A percentile compares a stretch with the other conserved stretches of the same genome.
phyloP scores from a whole-genome alignment of 2,113 vertebrate species.

The Ia io region DNA sequence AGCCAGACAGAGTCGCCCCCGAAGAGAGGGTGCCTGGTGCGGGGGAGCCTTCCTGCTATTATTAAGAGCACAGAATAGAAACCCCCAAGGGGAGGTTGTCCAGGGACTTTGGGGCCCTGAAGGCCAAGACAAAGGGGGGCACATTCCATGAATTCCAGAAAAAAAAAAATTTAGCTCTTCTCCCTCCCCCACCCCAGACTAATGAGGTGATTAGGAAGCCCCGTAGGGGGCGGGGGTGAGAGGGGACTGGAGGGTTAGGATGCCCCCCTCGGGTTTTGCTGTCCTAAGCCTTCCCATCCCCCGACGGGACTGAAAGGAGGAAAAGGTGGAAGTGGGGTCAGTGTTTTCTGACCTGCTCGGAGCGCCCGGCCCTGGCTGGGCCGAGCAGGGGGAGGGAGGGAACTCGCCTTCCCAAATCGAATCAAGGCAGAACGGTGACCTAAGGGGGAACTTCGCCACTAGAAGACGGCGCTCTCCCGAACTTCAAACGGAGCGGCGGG shows the following conservation, averaged over 20 bases:
- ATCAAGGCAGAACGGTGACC: conserved; percentile 76
- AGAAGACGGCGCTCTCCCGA: conserved; percentile 43
- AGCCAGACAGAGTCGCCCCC: background rate
- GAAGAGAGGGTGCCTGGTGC: background rate
- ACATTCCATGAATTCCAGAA: conserved; percentile 70
- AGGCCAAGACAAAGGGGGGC: conserved; percentile 15
- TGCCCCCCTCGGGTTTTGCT: background rate
- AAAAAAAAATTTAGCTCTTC: conserved; percentile 34
- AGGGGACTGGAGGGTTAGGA: background rate
- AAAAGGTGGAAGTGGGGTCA: conserved; percentile 75
- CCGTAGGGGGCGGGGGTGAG: background rate
- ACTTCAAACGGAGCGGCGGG: conserved; percentile 62
- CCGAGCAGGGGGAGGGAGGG: conserved; percentile 41
- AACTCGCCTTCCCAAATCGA: conserved; percentile 60
- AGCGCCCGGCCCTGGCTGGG: conserved; percentile 31
- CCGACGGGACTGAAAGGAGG: conserved; percentile 45
- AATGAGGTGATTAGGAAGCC: conserved; percentile 52
- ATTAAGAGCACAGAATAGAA: background rate
- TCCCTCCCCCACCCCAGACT: background rate
- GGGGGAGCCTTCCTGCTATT: background rate
- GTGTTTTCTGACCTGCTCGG: conserved; percentile 54
- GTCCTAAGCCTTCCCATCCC: background rate
- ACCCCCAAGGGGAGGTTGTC: conserved; percentile 25
- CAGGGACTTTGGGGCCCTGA: conserved; percentile 11
- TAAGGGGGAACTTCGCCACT: conserved; percentile 57